These are phyloP conservation scores for Dascillus cervinus DNA, from an alignment of 2,888 invertebrate species.

Conservation along the genomic window DNA sequence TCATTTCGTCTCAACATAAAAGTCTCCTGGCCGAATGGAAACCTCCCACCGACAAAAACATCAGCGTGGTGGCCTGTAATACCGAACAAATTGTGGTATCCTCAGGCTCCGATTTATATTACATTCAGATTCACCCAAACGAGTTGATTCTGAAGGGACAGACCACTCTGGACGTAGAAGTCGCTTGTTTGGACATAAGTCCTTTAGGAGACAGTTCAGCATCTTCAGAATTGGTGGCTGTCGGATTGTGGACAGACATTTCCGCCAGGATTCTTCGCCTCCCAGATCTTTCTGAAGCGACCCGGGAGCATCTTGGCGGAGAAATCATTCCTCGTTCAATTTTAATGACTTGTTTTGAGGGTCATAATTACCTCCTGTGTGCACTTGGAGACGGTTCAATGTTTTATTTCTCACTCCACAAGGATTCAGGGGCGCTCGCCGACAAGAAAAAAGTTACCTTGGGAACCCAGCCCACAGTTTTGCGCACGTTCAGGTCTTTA, in stretches of 20 bases:
- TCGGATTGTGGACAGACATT: slow-evolving; percentile 97
- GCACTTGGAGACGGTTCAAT: slow-evolving; percentile 97
- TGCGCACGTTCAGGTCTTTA: slow-evolving; percentile 81
- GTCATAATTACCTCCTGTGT: slow-evolving; percentile 79
- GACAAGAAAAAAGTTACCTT: slow-evolving; percentile 94
- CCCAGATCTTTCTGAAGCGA: slow-evolving; percentile 72
- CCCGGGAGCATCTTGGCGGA: slow-evolving; percentile 83
- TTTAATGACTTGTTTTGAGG: slow-evolving; percentile 89
- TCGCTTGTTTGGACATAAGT: slow-evolving; percentile 92
- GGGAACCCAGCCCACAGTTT: slow-evolving; percentile 93
- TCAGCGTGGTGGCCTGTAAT: slow-evolving; percentile 86
- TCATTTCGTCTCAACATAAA: slow-evolving; percentile 62
- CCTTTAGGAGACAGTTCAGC: slow-evolving; percentile 58
- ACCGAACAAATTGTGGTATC: slow-evolving; percentile 72
- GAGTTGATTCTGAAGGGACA: slow-evolving; percentile 55
- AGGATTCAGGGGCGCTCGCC: slow-evolving; percentile 61
- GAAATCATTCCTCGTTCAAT: slow-evolving; percentile 97
- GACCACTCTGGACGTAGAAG: slow-evolving; percentile 81
- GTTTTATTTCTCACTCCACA: slow-evolving; percentile 88
- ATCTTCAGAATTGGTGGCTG: slow-evolving; percentile 70
- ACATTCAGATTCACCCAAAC: slow-evolving; percentile 63
- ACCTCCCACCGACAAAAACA: slow-evolving; percentile 60
- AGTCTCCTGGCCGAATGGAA: slow-evolving; percentile 65
- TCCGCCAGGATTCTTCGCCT: slow-evolving; percentile 79
- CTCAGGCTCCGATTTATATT: slow-evolving; percentile 79